Evolutionary conservation across 1,140 invertebrate genomes (phyloP), one percentile per base, ranked within the genome.

Genomic region (Hyles vespertilio): DNA sequence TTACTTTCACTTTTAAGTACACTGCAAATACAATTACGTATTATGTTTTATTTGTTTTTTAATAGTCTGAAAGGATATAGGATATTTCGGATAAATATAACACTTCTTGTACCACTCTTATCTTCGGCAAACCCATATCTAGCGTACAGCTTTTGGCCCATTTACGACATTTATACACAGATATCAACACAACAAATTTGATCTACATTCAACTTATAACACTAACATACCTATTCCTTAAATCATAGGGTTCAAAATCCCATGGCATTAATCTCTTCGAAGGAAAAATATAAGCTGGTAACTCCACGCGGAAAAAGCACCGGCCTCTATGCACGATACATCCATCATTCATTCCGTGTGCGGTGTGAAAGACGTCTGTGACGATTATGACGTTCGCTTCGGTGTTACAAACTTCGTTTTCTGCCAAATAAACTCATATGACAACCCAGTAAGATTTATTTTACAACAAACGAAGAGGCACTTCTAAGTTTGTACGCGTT

Each of bases 261-360:
- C 49, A 3, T 46, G 7, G 7, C 47, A 48, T 33, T 36, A 50
- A 54, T 58, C 44, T 32, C 46, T 10, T 11, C 5, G 45, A 60
- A 11, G 51, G 45, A 51, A 58, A 60, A 53, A 32, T 12, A 12
- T 56, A 56, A 58, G 65, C 71, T 74, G 58, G 72, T 69, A 67
- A 44, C 61, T 69, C 56, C 67, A 70, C 63, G 61, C 61, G 67
- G 70, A 77, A 79, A 83, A 82, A 78, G 75, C 79, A 40, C 36
- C 74, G 76, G 74, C 81, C 77, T 72, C 77, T 72, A 68, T 52
- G 63, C 53, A 65, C 74, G 71, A 81, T 84, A 81, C 80, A 87
- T 84, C 77, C 81, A 85, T 87, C 84, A 84, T 86, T 86, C 81
- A 80, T 76, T 76, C 78, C 70, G 69, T 73, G 65, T 78, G 66